Conservation (phyloP, 1,140 invertebrate species). For the Drosophila nasuta region DNA sequence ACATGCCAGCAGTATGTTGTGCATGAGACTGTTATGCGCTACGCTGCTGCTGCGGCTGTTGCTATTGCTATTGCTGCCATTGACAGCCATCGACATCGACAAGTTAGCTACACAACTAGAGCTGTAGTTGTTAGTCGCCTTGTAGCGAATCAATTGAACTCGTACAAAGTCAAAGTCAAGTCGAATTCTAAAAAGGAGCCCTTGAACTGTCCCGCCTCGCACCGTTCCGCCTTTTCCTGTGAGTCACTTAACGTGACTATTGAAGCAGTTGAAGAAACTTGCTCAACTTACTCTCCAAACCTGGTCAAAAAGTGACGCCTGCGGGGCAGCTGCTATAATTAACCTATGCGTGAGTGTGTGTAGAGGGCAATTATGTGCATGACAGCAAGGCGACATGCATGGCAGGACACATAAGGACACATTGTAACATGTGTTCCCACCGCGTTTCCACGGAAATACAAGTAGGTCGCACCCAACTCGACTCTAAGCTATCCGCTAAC, state of each 20-base stretch:
- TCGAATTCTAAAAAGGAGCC: constrained; percentile 1
- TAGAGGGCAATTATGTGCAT: constrained; percentile 31
- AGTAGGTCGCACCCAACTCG: background rate
- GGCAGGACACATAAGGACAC: constrained; percentile 15
- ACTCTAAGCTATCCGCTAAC: no score
- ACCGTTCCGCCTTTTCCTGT: no score
- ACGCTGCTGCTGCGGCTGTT: no score
- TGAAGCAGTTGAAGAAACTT: constrained; percentile 28
- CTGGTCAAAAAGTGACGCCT: background rate
- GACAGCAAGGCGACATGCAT: constrained; percentile 25
- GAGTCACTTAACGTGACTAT: constrained; percentile 39
- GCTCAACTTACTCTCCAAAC: background rate
- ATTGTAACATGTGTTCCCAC: constrained; percentile 2
- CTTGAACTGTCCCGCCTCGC: constrained; percentile 6
- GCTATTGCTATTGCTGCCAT: constrained; percentile 1
- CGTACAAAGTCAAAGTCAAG: constrained; percentile 11
- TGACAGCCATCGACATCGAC: constrained; percentile 13
- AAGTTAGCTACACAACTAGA: no score
- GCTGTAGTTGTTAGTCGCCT: background rate
- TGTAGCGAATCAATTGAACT: background rate
- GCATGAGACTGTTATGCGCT: no score
- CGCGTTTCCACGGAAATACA: background rate
- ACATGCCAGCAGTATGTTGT: constrained; percentile 4
- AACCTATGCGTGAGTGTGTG: constrained; percentile 13
- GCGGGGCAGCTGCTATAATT: constrained; percentile 29